Evolutionary conservation across 2,888 invertebrate genomes (phyloP).

Genomic region (Drosophila kuntzei): DNA sequence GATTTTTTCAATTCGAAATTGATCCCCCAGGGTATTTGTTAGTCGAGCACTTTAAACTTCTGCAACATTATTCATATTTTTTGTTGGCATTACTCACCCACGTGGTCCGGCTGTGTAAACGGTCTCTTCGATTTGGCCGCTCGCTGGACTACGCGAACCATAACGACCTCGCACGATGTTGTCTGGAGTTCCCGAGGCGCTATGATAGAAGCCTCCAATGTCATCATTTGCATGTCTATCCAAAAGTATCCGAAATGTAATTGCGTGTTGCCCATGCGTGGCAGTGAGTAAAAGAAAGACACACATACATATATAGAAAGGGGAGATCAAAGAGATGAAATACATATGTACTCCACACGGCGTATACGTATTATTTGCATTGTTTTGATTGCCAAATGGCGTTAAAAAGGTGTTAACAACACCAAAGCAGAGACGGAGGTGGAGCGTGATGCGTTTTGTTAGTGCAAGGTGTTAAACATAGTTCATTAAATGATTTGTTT

Average conservation of each 20-base stretch:
- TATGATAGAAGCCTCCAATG: constrained; percentile 90
- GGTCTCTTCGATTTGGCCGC: constrained; percentile 89
- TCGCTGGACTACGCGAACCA: constrained; percentile 90
- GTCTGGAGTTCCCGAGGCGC: constrained; percentile 88
- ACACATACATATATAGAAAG: too few species aligned
- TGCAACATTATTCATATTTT: neutral
- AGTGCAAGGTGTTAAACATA: constrained; percentile 25
- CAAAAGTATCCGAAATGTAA: constrained; percentile 43
- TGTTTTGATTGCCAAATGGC: constrained; percentile 69
- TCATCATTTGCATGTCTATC: constrained; percentile 87
- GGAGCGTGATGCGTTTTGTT: constrained; percentile 48
- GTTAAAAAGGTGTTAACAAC: constrained; percentile 68
- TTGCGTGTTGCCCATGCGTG: constrained; percentile 64
- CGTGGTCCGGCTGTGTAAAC: constrained; percentile 91
- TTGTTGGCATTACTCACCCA: constrained; percentile 86
- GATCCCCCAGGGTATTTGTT: neutral
- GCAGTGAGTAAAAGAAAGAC: constrained; percentile 16
- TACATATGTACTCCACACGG: constrained; percentile 11
- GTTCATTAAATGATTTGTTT: constrained; percentile 54
- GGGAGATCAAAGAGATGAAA: neutral
- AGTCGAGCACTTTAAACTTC: neutral
- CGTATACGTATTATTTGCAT: constrained; percentile 48
- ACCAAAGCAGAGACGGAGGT: constrained; percentile 40
- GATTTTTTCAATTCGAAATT: neutral
- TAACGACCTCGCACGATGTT: constrained; percentile 90